These are phyloP conservation scores for Caenorhabditis wallacei DNA, from an alignment of 2,888 invertebrate species.

Conservation along the genomic window DNA sequence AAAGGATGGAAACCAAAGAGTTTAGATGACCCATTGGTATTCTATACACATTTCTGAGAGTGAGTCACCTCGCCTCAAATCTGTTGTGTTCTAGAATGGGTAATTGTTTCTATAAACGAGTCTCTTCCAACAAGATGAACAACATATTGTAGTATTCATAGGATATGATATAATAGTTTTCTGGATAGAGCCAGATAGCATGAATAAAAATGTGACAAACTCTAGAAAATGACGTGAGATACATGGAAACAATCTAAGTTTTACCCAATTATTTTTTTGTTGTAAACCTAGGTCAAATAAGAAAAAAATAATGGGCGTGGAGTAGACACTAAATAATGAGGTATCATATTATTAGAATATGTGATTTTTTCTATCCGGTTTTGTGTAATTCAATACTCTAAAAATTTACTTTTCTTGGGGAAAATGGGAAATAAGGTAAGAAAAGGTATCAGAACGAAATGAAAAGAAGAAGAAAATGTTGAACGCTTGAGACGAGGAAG, in stretches of 20 bases:
- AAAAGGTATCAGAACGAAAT: background rate
- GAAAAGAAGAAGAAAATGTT: background rate
- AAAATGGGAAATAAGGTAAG: background rate
- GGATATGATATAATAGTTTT: slow-evolving; percentile 11
- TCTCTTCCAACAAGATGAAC: background rate
- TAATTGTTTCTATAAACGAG: too few species aligned
- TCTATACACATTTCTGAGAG: too few species aligned
- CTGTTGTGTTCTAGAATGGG: too few species aligned
- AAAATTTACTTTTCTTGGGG: background rate
- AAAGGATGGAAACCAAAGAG: too few species aligned
- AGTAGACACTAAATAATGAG: slow-evolving; percentile 34
- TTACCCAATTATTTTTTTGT: too few species aligned
- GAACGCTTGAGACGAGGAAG: slow-evolving; percentile 22
- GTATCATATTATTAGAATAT: slow-evolving; percentile 19
- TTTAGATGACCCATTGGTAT: too few species aligned
- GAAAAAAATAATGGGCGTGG: slow-evolving; percentile 9
- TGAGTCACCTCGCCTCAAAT: too few species aligned
- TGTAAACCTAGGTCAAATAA: background rate
- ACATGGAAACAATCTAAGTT: background rate
- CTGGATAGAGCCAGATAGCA: too few species aligned
- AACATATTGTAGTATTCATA: slow-evolving; percentile 12
- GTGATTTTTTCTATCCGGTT: slow-evolving; percentile 11
- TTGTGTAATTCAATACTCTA: slow-evolving; percentile 8
- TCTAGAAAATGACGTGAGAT: background rate
- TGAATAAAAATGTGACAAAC: too few species aligned